Percentiles rank a stretch among this genome's conserved stretches.
phyloP scores from a whole-genome alignment of 2,888 invertebrate species.

The Neoitamus cyanurus region DNA sequence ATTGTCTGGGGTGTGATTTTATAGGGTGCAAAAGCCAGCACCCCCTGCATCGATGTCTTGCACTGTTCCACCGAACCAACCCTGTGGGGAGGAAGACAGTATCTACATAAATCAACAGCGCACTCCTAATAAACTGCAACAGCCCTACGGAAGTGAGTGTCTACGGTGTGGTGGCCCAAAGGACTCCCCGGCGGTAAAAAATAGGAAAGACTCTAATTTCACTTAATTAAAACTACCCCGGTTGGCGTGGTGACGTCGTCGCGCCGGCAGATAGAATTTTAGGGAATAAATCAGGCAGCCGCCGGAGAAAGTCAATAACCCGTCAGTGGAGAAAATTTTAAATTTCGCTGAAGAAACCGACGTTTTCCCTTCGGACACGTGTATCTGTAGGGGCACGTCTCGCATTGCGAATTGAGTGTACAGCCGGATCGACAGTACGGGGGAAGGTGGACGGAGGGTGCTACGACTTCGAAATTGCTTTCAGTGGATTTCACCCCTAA shows the following conservation, averaged over 20 bases:
- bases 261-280: constrained; percentile 14
- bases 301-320: constrained; percentile 24
- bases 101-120: constrained; percentile 39
- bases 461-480: constrained; percentile 27
- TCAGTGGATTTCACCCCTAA: constrained; percentile 52
- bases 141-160: background rate
- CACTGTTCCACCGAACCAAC: background rate
- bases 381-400: background rate
- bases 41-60: background rate
- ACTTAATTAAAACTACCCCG: constrained; percentile 47
- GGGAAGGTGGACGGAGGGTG: background rate
- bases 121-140: constrained; percentile 36
- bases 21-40: constrained; percentile 44
- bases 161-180: background rate
- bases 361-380: constrained; percentile 10
- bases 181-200: constrained; percentile 12
- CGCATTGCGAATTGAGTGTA: background rate
- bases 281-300: background rate
- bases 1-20: constrained; percentile 49
- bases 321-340: constrained; percentile 7
- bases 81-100: background rate
- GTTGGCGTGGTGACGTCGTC: background rate
- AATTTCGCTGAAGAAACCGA: constrained; percentile 1
- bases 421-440: background rate
- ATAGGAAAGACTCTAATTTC: constrained; percentile 33